Percentiles rank a stretch among this genome's conserved stretches.
Evolutionary conservation across 2,113 vertebrate genomes (phyloP).

Genomic region (Hystrix brachyura): DNA sequence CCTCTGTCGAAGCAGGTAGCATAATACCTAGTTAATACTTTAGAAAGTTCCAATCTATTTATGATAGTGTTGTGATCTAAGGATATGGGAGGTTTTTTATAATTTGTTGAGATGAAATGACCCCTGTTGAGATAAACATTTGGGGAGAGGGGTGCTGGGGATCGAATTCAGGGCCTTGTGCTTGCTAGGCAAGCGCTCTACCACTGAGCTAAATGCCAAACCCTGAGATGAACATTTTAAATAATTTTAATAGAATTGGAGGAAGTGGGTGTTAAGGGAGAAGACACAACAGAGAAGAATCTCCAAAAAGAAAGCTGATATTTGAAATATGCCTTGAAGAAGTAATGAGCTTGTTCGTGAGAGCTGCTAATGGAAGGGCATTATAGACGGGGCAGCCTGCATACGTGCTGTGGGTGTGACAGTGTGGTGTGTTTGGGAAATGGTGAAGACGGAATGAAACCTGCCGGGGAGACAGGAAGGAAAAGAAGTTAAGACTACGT

Average conservation of each 20-base stretch:
- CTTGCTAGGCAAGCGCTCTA: not conserved
- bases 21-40: not conserved
- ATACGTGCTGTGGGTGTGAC: not conserved
- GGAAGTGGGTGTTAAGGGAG: not conserved
- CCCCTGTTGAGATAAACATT: not conserved
- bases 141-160: too few relatives aligned
- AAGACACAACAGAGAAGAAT: not conserved
- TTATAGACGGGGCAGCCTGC: rapidly evolving
- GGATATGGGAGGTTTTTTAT: not conserved
- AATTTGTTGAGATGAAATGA: not conserved
- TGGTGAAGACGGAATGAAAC: not conserved
- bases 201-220: too few relatives aligned
- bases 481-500: not conserved
- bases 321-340: not conserved
- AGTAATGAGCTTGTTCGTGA: not conserved
- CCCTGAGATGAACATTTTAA: too few relatives aligned
- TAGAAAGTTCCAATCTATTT: not conserved
- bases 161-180: too few relatives aligned
- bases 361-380: rapidly evolving
- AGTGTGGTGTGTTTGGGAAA: rapidly evolving
- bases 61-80: not conserved
- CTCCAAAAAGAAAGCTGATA: not conserved
- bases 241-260: not conserved
- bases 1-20: too few relatives aligned
- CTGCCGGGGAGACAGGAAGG: not conserved